These are phyloP conservation scores for Glandiceps talaboti DNA, from an alignment of 53 echinoderm and acorn worm species.

Conservation along the genomic window DNA sequence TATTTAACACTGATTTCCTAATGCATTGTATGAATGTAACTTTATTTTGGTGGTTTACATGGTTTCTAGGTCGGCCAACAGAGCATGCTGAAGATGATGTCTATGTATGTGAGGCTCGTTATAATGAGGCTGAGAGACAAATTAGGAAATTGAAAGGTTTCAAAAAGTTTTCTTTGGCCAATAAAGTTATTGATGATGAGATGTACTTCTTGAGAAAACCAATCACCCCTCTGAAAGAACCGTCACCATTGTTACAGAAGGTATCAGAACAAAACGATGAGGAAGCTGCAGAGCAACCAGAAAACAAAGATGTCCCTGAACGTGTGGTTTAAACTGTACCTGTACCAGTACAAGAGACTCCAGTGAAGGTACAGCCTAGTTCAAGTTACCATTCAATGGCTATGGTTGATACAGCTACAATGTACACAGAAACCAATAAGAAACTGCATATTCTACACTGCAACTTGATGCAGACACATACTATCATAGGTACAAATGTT, in stretches of 20 bases:
- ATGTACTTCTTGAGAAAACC: constrained; percentile 97
- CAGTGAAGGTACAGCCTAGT: not conserved
- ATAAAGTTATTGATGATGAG: constrained; percentile 96
- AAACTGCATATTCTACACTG: too few relatives aligned
- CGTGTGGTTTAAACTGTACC: not conserved
- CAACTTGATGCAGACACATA: too few relatives aligned
- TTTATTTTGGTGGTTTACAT: too few relatives aligned
- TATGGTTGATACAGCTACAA: too few relatives aligned
- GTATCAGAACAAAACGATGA: constrained; percentile 13
- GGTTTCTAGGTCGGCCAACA: constrained; percentile 69
- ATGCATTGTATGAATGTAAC: too few relatives aligned
- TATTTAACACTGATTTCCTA: too few relatives aligned
- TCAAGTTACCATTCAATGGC: too few relatives aligned
- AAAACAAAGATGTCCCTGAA: constrained; percentile 9
- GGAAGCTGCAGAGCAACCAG: constrained; percentile 19
- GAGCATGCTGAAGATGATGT: constrained; percentile 73
- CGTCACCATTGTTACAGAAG: constrained; percentile 75
- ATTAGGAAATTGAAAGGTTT: constrained; percentile 74
- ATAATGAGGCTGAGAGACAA: constrained; percentile 78
- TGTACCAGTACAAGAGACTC: not conserved
- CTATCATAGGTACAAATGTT: too few relatives aligned
- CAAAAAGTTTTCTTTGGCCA: constrained; percentile 69
- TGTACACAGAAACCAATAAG: too few relatives aligned
- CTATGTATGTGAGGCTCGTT: constrained; percentile 83
- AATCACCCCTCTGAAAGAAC: constrained; percentile 93